Conservation (phyloP, 2,113 vertebrate genomes). For the Odocoileus hemionus region DNA sequence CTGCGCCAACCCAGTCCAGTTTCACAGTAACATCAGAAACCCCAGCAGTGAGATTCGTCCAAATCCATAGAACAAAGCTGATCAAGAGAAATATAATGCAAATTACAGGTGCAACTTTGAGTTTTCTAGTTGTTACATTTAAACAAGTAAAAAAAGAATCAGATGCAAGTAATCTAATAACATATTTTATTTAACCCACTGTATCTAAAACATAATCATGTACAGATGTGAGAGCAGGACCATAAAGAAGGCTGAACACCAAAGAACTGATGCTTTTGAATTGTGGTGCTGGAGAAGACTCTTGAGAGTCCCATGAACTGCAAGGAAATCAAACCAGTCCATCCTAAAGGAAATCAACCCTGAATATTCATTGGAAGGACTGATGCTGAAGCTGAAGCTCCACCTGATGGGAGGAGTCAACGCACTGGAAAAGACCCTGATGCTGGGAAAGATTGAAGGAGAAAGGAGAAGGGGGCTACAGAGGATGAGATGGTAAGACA, state of each 20-base stretch:
- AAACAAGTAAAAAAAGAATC: background rate
- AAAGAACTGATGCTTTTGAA: background rate
- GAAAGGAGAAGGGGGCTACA: background rate
- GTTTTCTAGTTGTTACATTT: background rate
- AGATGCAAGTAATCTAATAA: background rate
- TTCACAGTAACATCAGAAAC: background rate
- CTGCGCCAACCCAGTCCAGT: background rate
- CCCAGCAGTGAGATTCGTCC: background rate
- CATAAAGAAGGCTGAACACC: background rate
- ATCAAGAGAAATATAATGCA: background rate
- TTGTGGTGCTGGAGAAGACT: background rate
- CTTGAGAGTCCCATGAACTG: background rate
- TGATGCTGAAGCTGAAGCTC: background rate
- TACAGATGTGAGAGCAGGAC: background rate
- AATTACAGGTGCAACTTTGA: background rate
- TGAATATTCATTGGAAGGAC: background rate
- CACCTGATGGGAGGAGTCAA: background rate
- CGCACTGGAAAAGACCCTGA: background rate
- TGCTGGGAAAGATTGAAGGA: background rate
- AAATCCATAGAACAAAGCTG: background rate
- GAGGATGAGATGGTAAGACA: background rate
- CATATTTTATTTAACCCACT: background rate
- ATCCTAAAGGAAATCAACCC: background rate
- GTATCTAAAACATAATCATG: background rate
- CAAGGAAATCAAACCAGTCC: background rate